A percentile compares a stretch with the other conserved stretches of the same genome.
These are phyloP conservation scores for Glaucopsyche alexis DNA, from an alignment of 2,888 invertebrate species.

Conservation along the genomic window DNA sequence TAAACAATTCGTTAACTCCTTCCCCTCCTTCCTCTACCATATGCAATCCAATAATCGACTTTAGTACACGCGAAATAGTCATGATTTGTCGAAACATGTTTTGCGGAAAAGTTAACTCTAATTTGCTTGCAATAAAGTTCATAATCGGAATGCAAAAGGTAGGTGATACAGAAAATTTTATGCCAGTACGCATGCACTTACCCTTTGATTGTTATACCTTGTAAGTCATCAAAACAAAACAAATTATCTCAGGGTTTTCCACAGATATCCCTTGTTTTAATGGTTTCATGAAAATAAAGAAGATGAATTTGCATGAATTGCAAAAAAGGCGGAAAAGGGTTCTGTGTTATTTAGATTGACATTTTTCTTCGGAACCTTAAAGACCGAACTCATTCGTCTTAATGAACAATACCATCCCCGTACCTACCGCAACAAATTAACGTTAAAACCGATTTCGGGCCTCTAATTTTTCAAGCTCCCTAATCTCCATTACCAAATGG, in stretches of 20 bases:
- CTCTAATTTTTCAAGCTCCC: constrained; percentile 19
- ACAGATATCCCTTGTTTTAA: not conserved
- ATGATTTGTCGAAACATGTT: too few species aligned
- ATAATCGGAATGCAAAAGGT: too few species aligned
- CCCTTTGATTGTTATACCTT: too few species aligned
- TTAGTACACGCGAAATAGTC: too few species aligned
- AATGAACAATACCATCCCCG: not conserved
- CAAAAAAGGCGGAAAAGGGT: not conserved
- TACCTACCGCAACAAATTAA: constrained; percentile 5
- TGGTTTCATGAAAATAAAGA: not conserved
- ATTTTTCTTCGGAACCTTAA: not conserved
- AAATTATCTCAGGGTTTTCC: not conserved
- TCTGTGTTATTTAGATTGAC: not conserved
- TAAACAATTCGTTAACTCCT: too few species aligned
- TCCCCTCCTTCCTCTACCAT: too few species aligned
- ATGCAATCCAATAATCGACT: too few species aligned
- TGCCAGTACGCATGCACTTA: too few species aligned
- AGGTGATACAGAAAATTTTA: too few species aligned
- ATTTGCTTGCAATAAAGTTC: too few species aligned
- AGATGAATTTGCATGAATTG: not conserved
- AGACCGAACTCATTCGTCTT: not conserved
- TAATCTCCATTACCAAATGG: constrained; percentile 15
- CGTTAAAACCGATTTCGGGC: constrained; percentile 12
- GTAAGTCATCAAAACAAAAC: not conserved
- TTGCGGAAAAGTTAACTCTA: too few species aligned